Conservation (phyloP, 2,113 vertebrate species). For the Leucosticte australis region DNA sequence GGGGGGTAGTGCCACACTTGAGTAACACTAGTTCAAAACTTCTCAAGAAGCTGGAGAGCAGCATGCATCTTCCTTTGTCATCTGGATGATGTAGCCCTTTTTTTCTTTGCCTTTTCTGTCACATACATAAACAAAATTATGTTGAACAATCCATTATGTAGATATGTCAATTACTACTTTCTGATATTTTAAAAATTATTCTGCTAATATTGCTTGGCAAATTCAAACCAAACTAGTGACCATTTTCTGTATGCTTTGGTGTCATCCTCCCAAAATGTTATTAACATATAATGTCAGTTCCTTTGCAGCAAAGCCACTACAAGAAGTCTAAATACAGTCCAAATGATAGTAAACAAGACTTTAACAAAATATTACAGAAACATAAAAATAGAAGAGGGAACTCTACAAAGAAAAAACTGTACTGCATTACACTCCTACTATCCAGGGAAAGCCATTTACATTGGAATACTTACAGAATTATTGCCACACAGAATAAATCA, state of each 20-base stretch:
- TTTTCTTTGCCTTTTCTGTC: not conserved
- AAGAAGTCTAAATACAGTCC: not conserved
- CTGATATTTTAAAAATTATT: not conserved
- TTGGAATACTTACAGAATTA: not conserved
- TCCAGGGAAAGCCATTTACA: not conserved
- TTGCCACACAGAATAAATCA: not conserved
- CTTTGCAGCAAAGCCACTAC: not conserved
- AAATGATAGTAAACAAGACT: not conserved
- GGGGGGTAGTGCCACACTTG: not conserved
- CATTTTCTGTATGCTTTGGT: not conserved
- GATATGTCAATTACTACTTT: not conserved
- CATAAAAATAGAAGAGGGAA: not conserved
- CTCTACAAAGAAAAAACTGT: not conserved
- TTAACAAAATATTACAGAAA: not conserved
- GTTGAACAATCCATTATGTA: not conserved
- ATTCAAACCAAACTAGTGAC: not conserved
- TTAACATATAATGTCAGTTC: not conserved
- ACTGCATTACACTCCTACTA: not conserved
- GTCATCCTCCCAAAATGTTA: not conserved
- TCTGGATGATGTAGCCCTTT: not conserved
- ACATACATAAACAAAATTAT: not conserved
- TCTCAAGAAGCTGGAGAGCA: not conserved
- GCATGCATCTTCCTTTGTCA: not conserved
- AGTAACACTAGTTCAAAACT: not conserved
- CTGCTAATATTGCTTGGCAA: not conserved